Evolutionary conservation across 2,888 invertebrate genomes (phyloP), one percentile per base, ranked within the genome.

Genomic region (Patella caerulea): DNA sequence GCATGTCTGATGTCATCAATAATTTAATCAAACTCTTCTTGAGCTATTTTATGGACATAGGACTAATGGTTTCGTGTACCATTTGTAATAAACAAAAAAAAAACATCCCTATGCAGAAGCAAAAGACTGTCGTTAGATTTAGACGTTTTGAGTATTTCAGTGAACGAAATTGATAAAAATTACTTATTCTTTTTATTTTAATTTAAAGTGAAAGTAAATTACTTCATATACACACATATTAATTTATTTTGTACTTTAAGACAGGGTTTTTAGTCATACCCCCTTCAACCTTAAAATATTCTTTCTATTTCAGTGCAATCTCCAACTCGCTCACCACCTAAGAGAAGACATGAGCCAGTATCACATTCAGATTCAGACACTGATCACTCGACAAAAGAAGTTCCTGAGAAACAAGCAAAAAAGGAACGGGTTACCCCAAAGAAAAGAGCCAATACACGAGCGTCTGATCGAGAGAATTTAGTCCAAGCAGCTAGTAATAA

Each of bases 311-410:
- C 65, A 65, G 65, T 24, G 19, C 65, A 19, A 24, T 65, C 65
- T 65, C 65, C 65, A 65, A 65, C 65, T 3, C 19, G 65, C 19
- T 65, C 74, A 45, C 56, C 71, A 3, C 79, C 76, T 71, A 75
- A 79, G n/a, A 71, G 79, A 71, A 80, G 71, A 78, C 71, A 78
- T 55, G 73, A 78, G 0, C 70, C 72, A 19, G 70, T 53, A 14
- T 79, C 80, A 34, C 79, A 73, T 2, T 81, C 82, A 15, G 82
- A 82, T n/a, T 78, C 79, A 17, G 82, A 80, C 70, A 79, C 29
- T 45, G 74, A 75, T 15, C 77, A 72, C 72, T 72, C 55, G 0
- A 34, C 71, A 14, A 65, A 65, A 69, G 29, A 74, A 56, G 59
- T 55, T 24, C 52, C 53, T 17, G 70, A 71, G 54, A 55, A 71